A percentile compares a stretch with the other conserved stretches of the same genome.
Conservation (phyloP, 2,888 invertebrate genomes). For the Tenthredo notha region DNA sequence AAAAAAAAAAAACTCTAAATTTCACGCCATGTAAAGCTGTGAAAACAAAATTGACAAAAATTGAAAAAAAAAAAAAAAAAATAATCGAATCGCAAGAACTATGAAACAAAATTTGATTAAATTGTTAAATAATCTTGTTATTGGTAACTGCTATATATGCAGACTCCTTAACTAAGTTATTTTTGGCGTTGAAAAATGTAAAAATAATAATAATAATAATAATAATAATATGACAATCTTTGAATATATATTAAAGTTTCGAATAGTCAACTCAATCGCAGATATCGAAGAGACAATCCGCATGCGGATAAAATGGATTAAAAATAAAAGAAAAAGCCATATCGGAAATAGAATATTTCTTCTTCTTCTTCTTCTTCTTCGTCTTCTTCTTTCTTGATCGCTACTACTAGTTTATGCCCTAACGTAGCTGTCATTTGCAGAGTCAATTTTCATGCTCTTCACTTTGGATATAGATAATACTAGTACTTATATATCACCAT, state of each 20-base stretch:
- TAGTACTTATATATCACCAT: slow-evolving; percentile 14
- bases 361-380: background rate
- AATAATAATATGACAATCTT: background rate
- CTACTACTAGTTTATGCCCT: background rate
- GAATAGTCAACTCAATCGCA: background rate
- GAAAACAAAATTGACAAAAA: background rate
- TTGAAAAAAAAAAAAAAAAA: background rate
- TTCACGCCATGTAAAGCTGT: too few relatives aligned
- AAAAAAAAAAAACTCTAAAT: too few relatives aligned
- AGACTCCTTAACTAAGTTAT: background rate
- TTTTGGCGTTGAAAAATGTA: background rate
- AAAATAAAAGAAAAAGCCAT: background rate
- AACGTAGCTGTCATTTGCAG: slow-evolving; percentile 21
- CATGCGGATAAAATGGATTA: background rate
- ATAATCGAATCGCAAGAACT: background rate
- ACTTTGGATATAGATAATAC: background rate
- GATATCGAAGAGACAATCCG: background rate
- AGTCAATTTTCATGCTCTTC: slow-evolving; percentile 3
- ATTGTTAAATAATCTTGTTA: background rate
- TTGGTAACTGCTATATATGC: background rate
- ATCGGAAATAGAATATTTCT: slow-evolving; percentile 33
- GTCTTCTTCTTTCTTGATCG: background rate
- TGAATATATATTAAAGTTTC: background rate
- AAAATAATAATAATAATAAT: background rate
- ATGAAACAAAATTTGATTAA: background rate